Evolutionary conservation across 2,888 invertebrate genomes (phyloP).

Genomic region (Pristionchus mayeri): DNA sequence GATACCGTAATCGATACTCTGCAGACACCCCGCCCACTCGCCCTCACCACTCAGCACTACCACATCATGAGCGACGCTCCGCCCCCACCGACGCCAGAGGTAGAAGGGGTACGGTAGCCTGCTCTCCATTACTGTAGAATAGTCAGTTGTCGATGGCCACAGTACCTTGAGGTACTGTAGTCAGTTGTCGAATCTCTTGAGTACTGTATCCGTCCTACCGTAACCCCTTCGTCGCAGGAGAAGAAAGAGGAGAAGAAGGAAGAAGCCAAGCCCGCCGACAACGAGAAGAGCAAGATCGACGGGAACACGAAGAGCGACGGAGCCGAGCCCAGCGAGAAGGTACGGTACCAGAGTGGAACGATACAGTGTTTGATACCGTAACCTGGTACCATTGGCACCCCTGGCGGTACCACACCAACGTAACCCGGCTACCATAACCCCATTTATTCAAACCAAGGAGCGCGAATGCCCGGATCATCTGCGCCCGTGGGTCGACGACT

Average conservation of each 20-base stretch:
- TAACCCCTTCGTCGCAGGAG: not conserved
- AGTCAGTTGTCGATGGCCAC: no score
- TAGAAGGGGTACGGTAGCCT: no score
- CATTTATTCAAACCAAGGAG: conserved; percentile 2
- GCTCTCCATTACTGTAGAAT: no score
- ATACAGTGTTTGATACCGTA: not conserved
- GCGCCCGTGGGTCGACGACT: conserved; percentile 63
- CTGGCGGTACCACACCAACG: not conserved
- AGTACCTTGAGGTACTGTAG: no score
- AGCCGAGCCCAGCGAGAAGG: conserved; percentile 24
- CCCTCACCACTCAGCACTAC: no score
- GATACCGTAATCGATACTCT: no score
- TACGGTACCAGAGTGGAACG: not conserved
- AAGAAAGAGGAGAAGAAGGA: conserved; percentile 18
- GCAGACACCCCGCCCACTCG: no score
- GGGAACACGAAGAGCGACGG: conserved; percentile 12
- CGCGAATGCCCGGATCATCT: conserved; percentile 10
- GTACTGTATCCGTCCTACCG: not conserved
- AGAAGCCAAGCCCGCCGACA: not conserved
- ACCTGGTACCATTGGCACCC: not conserved
- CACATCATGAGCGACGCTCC: no score
- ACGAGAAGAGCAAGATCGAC: not conserved
- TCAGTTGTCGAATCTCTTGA: no score
- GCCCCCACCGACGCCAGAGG: no score
- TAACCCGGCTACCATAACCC: not conserved